phyloP scores from a whole-genome alignment of 92 coral and sea anemone species.

The Epizoanthus rinbou region DNA sequence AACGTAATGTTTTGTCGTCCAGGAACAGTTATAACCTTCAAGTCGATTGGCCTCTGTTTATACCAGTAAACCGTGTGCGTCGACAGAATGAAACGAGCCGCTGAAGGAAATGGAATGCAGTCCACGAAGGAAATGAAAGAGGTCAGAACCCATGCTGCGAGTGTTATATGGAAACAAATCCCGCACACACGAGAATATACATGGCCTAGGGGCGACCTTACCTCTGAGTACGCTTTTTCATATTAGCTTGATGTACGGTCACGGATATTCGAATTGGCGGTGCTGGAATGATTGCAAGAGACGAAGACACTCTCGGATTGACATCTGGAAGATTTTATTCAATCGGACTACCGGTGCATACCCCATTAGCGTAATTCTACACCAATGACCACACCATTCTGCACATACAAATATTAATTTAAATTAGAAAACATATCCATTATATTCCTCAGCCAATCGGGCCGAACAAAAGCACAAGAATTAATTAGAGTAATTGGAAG shows the following conservation, averaged over 20 bases:
- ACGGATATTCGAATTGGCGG: neutral
- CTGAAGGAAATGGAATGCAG: conserved; percentile 11
- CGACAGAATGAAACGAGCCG: conserved; percentile 13
- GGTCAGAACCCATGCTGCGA: conserved; percentile 47
- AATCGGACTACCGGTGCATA: conserved; percentile 34
- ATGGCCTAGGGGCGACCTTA: conserved; percentile 31
- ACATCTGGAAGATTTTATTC: conserved; percentile 47
- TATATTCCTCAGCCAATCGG: conserved; percentile 55
- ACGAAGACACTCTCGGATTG: neutral
- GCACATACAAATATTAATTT: conserved; percentile 59
- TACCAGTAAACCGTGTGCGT: neutral
- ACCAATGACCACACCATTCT: conserved; percentile 27
- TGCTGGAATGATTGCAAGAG: conserved; percentile 20
- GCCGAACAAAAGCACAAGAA: conserved; percentile 48
- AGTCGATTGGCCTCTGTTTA: conserved; percentile 15
- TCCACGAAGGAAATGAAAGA: conserved; percentile 30
- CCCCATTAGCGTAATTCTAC: conserved; percentile 29
- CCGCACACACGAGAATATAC: conserved; percentile 5
- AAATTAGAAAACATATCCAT: conserved; percentile 56
- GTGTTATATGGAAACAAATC: conserved; percentile 11
- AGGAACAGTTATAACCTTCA: neutral
- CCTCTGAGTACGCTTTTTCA: conserved; percentile 15
- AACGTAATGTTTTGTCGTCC: conserved; percentile 20
- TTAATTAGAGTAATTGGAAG: conserved; percentile 60
- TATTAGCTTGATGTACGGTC: conserved; percentile 1